Conservation (phyloP, 2,113 vertebrate genomes). For the Tympanuchus pallidicinctus region DNA sequence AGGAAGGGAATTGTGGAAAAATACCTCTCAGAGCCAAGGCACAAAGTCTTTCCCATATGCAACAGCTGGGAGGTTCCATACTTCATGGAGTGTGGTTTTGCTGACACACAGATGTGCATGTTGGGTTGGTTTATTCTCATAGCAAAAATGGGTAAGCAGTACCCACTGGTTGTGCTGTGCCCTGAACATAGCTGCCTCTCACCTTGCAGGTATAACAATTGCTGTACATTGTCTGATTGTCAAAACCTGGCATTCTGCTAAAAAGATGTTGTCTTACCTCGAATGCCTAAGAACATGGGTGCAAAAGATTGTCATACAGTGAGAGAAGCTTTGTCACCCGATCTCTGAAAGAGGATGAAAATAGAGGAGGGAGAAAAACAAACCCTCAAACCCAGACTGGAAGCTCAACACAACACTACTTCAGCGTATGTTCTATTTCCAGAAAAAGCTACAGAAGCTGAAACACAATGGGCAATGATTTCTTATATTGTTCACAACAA, state of each 20-base stretch:
- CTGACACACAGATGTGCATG: neutral
- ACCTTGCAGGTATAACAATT: neutral
- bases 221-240: neutral
- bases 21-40: neutral
- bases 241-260: neutral
- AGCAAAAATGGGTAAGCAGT: neutral
- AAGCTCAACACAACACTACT: neutral
- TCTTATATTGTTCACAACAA: constrained; percentile 25
- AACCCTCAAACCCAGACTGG: neutral
- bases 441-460: neutral
- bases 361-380: rapidly evolving
- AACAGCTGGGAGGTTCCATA: neutral
- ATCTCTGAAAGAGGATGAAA: neutral
- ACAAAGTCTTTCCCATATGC: neutral
- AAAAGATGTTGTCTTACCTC: neutral
- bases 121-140: neutral
- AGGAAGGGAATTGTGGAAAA: neutral
- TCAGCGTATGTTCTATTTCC: neutral
- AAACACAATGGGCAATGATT: constrained; percentile 53
- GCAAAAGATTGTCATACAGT: neutral
- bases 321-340: neutral
- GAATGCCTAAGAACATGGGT: neutral
- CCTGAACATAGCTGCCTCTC: neutral
- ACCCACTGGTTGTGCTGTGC: neutral
- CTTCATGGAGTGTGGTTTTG: neutral